Conservation (phyloP, 2,797 vertebrate species). For the Poecilia velifera region DNA sequence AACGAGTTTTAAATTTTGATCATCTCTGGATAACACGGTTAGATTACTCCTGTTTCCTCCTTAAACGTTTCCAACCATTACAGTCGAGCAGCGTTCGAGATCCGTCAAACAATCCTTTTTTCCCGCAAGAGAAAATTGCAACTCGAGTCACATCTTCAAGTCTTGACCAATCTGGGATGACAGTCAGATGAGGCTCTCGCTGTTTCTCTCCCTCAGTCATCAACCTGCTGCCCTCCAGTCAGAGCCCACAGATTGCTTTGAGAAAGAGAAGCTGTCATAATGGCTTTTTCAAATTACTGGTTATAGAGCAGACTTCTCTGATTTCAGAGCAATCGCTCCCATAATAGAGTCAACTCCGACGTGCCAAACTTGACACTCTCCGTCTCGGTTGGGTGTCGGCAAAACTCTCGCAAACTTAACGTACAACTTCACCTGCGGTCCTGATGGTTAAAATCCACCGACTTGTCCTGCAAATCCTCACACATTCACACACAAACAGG, state of each 20-base stretch:
- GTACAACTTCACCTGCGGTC: background rate
- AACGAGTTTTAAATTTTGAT: background rate
- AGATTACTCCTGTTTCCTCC: background rate
- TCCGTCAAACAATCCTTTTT: conserved; percentile 10
- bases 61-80: background rate
- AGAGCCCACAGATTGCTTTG: background rate
- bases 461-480: conserved; percentile 5
- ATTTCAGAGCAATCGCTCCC: background rate
- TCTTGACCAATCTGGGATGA: conserved; percentile 43
- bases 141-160: conserved; percentile 47
- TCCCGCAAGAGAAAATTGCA: conserved; percentile 26
- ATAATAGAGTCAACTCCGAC: background rate
- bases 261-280: background rate
- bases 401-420: background rate
- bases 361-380: background rate
- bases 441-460: background rate
- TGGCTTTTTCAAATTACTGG: conserved; percentile 11
- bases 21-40: conserved; percentile 12
- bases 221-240: conserved; percentile 6
- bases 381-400: conserved; percentile 2
- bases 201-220: conserved; percentile 21
- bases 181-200: conserved; percentile 29
- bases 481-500: conserved; percentile 32
- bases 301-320: background rate
- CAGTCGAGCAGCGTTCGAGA: conserved; percentile 6